Evolutionary conservation across 64 coral and sea anemone species (phyloP).

Genomic region (Pocillopora verrucosa): DNA sequence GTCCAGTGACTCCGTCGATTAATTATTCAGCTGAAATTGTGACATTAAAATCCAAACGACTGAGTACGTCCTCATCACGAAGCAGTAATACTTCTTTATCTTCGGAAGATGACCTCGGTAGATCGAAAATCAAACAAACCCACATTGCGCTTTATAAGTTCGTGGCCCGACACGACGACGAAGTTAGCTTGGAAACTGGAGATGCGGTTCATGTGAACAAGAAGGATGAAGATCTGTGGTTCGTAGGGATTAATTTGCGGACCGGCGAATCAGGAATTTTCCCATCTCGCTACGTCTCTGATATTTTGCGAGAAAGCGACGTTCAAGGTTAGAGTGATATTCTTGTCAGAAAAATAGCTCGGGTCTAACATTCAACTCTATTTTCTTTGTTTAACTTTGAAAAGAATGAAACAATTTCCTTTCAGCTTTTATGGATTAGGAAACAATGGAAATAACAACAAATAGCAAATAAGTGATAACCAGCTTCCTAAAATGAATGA

Average conservation of each 20-base stretch:
- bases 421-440: too few relatives aligned
- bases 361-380: too few relatives aligned
- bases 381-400: too few relatives aligned
- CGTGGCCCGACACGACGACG: conserved; percentile 78
- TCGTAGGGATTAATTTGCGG: conserved; percentile 82
- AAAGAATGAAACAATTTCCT: too few relatives aligned
- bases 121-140: conserved; percentile 67
- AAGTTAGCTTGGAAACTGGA: conserved; percentile 75
- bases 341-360: neutral
- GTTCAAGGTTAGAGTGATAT: conserved; percentile 16
- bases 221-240: conserved; percentile 93
- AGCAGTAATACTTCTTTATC: conserved; percentile 34
- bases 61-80: conserved; percentile 10
- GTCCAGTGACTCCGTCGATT: neutral
- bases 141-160: conserved; percentile 95
- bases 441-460: too few relatives aligned
- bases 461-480: too few relatives aligned
- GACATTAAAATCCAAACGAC: neutral
- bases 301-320: conserved; percentile 57
- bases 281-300: conserved; percentile 90
- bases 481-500: too few relatives aligned
- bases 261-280: conserved; percentile 90
- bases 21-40: neutral
- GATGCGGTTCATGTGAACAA: conserved; percentile 82
- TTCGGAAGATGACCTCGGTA: neutral